Evolutionary conservation across 2,888 invertebrate species (phyloP), one percentile per base, ranked within the genome.

Genomic region (Hipparchia sbordonii): DNA sequence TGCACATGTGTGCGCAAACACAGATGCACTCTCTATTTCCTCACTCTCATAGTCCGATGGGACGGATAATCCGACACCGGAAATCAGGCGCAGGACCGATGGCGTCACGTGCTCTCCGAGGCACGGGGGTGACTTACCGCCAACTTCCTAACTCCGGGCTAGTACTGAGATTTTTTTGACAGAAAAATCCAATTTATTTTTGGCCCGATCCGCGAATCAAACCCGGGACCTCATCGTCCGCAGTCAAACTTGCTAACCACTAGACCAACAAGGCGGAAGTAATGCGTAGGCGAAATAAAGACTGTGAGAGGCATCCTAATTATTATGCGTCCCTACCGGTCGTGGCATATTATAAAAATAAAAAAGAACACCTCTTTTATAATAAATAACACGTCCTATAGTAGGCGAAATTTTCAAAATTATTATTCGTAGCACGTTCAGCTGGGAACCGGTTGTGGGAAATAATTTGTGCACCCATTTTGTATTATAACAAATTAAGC

Each of bases 321-420:
- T 45, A 45, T 45, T n/a, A 61, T 61, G 61, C n/a, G 61, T 62
- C 61, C 61, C 61, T 46, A 62, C 45, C 45, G 46, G 45, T 7
- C n/a, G 6, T 8, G 48, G 9, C 13, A 62, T 60, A 60, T 13
- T 62, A 62, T 9, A 62, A 48, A 48, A 23, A 23, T 23, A 23
- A 23, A 48, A 62, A 62, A 48, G 48, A 48, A 48, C 48, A 61
- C 12, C 46, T 62, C 46, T 62, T 62, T 48, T 23, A 48, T 48
- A 62, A 62, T 62, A 62, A 48, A 13, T 48, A 48, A 48, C 48
- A 62, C 13, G 13, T 48, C 9, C 48, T 10, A 61, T 48, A 62
- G 13, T 48, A 62, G 48, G 48, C 48, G 48, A 62, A 62, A 13
- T 62, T 62, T 62, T 62, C 3, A 13, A 23, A 62, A 13, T 62